phyloP scores from a whole-genome alignment of 2,797 vertebrate species.

The Leuciscus waleckii region DNA sequence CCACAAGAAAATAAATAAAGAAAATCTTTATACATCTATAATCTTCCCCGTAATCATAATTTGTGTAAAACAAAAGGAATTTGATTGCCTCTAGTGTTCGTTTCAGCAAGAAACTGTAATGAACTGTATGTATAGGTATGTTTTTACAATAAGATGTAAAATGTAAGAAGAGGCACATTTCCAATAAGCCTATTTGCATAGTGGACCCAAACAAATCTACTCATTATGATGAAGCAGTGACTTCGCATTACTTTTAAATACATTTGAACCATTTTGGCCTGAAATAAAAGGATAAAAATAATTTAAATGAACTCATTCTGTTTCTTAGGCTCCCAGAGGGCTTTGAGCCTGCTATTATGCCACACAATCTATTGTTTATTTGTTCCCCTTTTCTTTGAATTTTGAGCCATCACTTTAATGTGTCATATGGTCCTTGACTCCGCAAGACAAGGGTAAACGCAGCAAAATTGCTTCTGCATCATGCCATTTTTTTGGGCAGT shows the following conservation, averaged over 20 bases:
- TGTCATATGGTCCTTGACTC: conserved; percentile 51
- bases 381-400: conserved; percentile 13
- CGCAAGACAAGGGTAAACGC: conserved; percentile 21
- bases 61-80: not conserved
- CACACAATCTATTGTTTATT: conserved; percentile 29
- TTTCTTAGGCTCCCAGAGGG: not conserved
- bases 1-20: not conserved
- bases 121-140: not conserved
- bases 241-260: not conserved
- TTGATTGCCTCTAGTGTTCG: not conserved
- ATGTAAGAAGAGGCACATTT: not conserved
- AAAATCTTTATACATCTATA: not conserved
- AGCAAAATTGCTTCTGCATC: conserved; percentile 54
- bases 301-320: not conserved
- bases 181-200: not conserved
- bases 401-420: conserved; percentile 50
- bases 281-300: not conserved
- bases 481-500: conserved; percentile 53
- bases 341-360: not conserved
- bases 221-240: not conserved
- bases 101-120: not conserved
- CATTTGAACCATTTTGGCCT: not conserved
- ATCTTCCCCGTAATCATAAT: not conserved
- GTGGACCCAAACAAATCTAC: not conserved
- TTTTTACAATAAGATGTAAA: not conserved